These are phyloP conservation scores for Cryptocephalus moraei DNA, from an alignment of 2,888 invertebrate genomes.

Conservation along the genomic window DNA sequence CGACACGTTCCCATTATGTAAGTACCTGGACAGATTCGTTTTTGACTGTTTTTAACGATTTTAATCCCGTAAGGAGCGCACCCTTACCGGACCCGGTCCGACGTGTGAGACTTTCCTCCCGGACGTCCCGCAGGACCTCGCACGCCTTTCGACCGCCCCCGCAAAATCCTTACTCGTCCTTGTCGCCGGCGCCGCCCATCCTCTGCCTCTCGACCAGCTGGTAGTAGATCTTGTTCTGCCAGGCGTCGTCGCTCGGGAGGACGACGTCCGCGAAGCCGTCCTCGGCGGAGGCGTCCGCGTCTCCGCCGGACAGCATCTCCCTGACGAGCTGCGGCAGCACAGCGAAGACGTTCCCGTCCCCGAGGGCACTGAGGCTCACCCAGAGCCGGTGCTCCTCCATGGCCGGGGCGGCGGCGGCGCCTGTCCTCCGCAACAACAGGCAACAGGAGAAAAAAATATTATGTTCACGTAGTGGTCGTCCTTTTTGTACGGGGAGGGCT, in stretches of 20 bases:
- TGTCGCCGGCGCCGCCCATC: constrained; percentile 27
- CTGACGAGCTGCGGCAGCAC: constrained; percentile 57
- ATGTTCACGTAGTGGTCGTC: no score
- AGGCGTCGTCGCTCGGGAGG: constrained; percentile 59
- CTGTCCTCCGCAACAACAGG: neutral
- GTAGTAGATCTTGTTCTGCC: constrained; percentile 59
- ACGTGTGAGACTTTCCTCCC: no score
- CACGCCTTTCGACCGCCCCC: neutral
- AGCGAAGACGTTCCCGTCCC: constrained; percentile 52
- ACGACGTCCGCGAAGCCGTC: constrained; percentile 39
- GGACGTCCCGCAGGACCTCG: no score
- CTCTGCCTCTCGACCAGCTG: constrained; percentile 56
- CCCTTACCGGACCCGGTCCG: no score
- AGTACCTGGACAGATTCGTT: no score
- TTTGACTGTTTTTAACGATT: no score
- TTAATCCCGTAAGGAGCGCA: no score
- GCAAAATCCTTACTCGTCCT: constrained; percentile 15
- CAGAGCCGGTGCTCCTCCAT: constrained; percentile 34
- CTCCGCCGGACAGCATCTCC: constrained; percentile 40
- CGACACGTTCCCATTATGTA: no score
- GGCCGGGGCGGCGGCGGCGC: constrained; percentile 4
- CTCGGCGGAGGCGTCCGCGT: constrained; percentile 13
- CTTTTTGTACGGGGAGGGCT: neutral
- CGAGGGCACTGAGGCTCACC: constrained; percentile 47
- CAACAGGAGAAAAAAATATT: neutral